Evolutionary conservation across 2,888 invertebrate species (phyloP), one percentile per base, ranked within the genome.

Genomic region (Shargacucullia verbasci): DNA sequence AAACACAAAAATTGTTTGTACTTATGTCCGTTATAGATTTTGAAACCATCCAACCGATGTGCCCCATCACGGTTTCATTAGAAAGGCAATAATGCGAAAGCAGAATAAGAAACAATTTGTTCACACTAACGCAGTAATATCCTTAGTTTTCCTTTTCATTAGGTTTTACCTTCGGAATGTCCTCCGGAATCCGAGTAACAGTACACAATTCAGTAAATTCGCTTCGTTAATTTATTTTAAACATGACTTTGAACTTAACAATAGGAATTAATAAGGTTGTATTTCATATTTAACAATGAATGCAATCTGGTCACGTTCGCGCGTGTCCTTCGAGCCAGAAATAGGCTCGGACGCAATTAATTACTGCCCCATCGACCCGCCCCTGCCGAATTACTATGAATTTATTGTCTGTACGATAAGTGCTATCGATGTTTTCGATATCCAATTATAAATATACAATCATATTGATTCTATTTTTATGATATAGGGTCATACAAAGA

Each of bases 321-420:
- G 56, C 62, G 73, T 73, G 86, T 82, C 86, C 85, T 86, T 85
- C 78, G 64, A 61, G 52, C 81, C 80, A 76, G 80, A 85, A 86
- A 88, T 88, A 86, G 82, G 75, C 66, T 46, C 57, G 71, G 66
- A 70, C 77, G 78, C 82, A 83, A 88, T 88, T 88, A 88, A 88
- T 88, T 86, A 87, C 78, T 73, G 65, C 54, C 11, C 46, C 59
- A 49, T 58, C 54, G 49, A 37, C 72, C 68, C 59, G 57, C 70
- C 67, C n/a, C 73, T 70, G 60, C 54, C 59, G 79, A 82, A 79
- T 83, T 75, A 62, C 77, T 77, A 79, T 83, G 76, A 84, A 85
- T 86, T 85, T 82, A 86, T 81, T 72, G 75, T 72, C 67, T 56
- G 54, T 53, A 69, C 71, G 77, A 81, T 82, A 83, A 82, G 70